Conservation (phyloP, 2,888 invertebrate genomes). For the Drosophila pseudotakahashii region DNA sequence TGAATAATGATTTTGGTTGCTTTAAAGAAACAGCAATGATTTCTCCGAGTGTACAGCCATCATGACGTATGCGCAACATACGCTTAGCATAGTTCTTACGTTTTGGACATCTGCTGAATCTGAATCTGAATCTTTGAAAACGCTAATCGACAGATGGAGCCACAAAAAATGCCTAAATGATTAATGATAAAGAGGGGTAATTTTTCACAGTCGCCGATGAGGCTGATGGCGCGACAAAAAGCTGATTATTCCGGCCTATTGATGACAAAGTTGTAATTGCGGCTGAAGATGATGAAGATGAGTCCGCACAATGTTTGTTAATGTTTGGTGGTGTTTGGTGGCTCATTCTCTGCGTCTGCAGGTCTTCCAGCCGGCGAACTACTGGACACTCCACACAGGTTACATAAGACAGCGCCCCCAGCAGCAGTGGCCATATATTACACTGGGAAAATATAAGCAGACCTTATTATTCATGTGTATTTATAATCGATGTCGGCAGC, state of each 20-base stretch:
- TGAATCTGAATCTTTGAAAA: constrained; percentile 12
- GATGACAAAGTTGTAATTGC: constrained; percentile 66
- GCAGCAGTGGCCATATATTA: constrained; percentile 49
- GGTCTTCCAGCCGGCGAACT: neutral
- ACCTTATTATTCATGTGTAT: too few relatives aligned
- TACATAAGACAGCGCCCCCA: constrained; percentile 61
- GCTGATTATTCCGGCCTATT: constrained; percentile 59
- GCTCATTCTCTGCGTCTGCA: constrained; percentile 24
- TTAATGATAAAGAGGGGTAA: constrained; percentile 38
- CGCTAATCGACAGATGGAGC: constrained; percentile 28
- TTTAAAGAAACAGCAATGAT: neutral
- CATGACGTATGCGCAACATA: constrained; percentile 36
- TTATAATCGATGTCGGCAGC: neutral
- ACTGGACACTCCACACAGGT: constrained; percentile 16
- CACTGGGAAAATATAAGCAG: constrained; percentile 1
- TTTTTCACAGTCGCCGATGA: constrained; percentile 42
- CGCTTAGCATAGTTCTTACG: constrained; percentile 23
- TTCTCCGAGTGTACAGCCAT: neutral
- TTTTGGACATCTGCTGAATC: constrained; percentile 1
- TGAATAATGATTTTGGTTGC: too few relatives aligned
- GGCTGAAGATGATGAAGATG: constrained; percentile 58
- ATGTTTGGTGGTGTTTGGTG: constrained; percentile 3
- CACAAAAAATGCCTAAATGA: constrained; percentile 21
- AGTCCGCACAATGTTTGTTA: constrained; percentile 50
- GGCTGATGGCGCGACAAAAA: constrained; percentile 40